phyloP scores from a whole-genome alignment of 2,797 vertebrate genomes.

The Ambastaia sidthimunki region DNA sequence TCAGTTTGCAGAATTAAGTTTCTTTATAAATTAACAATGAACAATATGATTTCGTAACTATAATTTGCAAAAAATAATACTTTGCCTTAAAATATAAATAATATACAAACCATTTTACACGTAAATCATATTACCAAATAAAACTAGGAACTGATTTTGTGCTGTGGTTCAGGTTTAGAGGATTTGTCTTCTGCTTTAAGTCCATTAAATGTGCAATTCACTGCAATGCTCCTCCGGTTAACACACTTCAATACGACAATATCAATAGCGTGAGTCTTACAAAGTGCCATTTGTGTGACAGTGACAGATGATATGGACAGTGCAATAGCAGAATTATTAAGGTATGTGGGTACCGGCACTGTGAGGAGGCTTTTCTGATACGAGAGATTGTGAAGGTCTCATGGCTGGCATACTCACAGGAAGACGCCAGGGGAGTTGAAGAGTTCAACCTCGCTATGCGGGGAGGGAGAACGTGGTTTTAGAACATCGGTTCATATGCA shows the following conservation, averaged over 20 bases:
- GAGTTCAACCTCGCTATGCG: neutral
- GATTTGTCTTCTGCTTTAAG: conserved; percentile 42
- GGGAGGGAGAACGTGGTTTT: neutral
- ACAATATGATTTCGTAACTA: neutral
- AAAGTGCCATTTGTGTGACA: conserved; percentile 34
- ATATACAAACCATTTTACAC: conserved; percentile 1
- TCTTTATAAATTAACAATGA: conserved; percentile 21
- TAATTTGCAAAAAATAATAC: neutral
- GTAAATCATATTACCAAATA: conserved; percentile 17
- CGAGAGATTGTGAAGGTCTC: conserved; percentile 35
- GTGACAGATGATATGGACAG: conserved; percentile 50
- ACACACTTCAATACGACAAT: neutral
- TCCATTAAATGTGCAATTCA: conserved; percentile 45
- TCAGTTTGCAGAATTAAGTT: neutral
- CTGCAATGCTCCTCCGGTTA: neutral
- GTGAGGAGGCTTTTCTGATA: conserved; percentile 56
- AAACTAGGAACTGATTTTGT: conserved; percentile 37
- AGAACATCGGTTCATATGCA: neutral
- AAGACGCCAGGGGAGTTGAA: neutral
- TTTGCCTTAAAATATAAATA: conserved; percentile 44
- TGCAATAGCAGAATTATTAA: conserved; percentile 68
- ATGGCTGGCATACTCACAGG: conserved; percentile 52
- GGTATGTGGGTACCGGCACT: conserved; percentile 68
- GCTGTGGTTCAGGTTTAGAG: conserved; percentile 20
- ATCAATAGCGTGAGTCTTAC: neutral